Conservation (phyloP, 2,113 vertebrate genomes). For the Crypturellus undulatus region DNA sequence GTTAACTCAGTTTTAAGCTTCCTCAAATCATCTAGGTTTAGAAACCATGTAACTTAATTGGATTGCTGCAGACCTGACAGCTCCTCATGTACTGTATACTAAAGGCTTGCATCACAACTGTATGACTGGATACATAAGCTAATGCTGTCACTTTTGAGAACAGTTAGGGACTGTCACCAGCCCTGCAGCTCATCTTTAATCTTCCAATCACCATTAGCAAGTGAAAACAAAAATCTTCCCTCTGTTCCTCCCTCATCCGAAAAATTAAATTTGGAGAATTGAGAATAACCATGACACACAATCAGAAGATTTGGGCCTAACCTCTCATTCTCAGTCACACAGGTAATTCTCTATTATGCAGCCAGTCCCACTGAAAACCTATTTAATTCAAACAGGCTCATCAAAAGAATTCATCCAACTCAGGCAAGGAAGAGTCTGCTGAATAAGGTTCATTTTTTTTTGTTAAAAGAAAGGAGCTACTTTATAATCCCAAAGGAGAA, state of each 20-base stretch:
- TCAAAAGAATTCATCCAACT: not conserved
- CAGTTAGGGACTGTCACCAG: not conserved
- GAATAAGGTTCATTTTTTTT: not conserved
- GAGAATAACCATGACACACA: fast-evolving
- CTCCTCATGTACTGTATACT: not conserved
- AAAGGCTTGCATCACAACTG: not conserved
- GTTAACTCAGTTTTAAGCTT: conserved; percentile 65
- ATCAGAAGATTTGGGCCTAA: not conserved
- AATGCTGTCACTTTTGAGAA: conserved; percentile 24
- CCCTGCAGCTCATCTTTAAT: not conserved
- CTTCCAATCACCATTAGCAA: not conserved
- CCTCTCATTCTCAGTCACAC: fast-evolving
- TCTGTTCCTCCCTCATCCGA: not conserved
- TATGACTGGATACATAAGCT: not conserved
- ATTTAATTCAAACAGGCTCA: not conserved
- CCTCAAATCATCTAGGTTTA: conserved; percentile 55
- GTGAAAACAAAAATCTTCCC: not conserved
- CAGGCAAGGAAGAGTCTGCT: not conserved
- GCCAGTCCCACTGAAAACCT: not conserved
- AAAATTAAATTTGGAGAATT: not conserved
- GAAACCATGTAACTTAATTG: conserved; percentile 68
- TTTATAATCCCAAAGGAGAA: not conserved
- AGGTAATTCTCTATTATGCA: not conserved
- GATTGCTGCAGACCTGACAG: conserved; percentile 58
- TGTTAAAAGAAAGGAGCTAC: not conserved